Conservation (phyloP, 2,888 invertebrate species). For the Scaptomyza polygonia region DNA sequence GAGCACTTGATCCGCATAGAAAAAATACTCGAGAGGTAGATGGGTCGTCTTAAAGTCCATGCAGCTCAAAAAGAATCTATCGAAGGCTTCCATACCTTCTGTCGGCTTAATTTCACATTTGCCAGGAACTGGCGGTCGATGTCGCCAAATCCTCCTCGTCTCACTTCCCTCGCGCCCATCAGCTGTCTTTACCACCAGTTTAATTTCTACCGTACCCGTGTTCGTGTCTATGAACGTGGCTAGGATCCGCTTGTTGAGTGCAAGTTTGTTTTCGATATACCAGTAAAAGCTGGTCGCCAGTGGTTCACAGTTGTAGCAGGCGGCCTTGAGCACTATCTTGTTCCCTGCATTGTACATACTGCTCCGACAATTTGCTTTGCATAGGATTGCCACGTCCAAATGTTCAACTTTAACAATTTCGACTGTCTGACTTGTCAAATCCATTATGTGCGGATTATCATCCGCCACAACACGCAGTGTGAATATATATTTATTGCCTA, state of each 20-base stretch:
- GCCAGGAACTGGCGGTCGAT: conserved; percentile 31
- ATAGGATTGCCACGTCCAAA: conserved; percentile 37
- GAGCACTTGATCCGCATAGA: conserved; percentile 44
- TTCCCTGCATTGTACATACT: conserved; percentile 12
- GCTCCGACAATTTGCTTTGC: conserved; percentile 33
- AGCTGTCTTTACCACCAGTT: background rate
- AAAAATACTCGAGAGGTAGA: conserved; percentile 28
- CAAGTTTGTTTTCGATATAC: too few relatives aligned
- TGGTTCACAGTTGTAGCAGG: conserved; percentile 36
- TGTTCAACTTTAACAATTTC: background rate
- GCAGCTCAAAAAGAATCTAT: conserved; percentile 27
- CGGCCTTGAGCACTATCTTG: conserved; percentile 27
- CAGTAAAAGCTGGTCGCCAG: too few relatives aligned
- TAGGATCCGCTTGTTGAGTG: too few relatives aligned
- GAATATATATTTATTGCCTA: conserved; percentile 31
- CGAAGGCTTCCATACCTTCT: conserved; percentile 36
- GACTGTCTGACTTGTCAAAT: conserved; percentile 21
- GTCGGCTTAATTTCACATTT: conserved; percentile 28
- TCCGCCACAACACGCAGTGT: conserved; percentile 43
- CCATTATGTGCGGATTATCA: conserved; percentile 6
- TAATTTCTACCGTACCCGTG: background rate
- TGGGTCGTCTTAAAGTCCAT: background rate
- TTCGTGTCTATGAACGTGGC: too few relatives aligned
- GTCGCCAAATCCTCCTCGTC: background rate
- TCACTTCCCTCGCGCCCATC: conserved; percentile 22